These are phyloP conservation scores for Oreochromis spilurus DNA, from an alignment of 2,113 vertebrate species.

Conservation along the genomic window DNA sequence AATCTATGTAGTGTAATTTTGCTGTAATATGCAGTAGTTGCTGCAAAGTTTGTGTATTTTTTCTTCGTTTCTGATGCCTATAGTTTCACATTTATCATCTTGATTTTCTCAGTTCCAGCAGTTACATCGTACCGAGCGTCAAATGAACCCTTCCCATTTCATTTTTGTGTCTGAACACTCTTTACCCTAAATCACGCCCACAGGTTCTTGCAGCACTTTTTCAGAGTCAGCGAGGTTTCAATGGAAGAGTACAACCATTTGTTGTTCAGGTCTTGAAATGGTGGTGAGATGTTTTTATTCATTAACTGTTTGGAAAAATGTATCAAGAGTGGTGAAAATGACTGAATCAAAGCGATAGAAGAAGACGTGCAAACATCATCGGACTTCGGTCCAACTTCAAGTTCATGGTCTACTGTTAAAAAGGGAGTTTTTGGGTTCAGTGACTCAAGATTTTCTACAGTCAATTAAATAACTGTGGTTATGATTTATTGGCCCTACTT, in stretches of 20 bases:
- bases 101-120: neutral
- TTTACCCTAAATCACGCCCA: neutral
- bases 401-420: neutral
- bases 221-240: neutral
- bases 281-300: neutral
- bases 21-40: neutral
- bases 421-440: neutral
- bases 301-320: neutral
- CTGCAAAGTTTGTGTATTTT: neutral
- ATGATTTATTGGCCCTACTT: neutral
- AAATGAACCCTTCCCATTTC: neutral
- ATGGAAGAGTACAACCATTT: neutral
- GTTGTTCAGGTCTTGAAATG: neutral
- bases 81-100: neutral
- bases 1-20: neutral
- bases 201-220: neutral
- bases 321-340: neutral
- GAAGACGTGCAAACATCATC: neutral
- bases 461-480: neutral
- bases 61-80: neutral
- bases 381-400: neutral
- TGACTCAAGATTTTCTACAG: neutral
- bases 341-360: neutral
- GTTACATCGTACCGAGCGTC: neutral
- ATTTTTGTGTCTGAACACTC: neutral